phyloP scores from a whole-genome alignment of 2,797 vertebrate genomes.

The Lacerta viridis region DNA sequence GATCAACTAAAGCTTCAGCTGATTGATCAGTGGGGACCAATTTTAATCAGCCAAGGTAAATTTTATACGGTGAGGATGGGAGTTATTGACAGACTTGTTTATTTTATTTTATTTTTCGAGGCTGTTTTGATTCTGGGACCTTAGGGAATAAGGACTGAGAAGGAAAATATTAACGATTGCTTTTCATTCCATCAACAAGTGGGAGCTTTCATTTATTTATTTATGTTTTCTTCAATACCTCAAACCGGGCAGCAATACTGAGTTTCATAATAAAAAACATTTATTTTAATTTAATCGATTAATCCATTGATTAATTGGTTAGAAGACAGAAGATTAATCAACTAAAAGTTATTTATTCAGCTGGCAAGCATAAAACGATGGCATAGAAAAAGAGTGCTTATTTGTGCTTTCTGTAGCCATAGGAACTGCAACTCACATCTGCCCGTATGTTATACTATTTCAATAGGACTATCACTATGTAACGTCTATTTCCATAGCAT shows the following conservation, averaged over 20 bases:
- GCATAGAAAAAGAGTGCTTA: background rate
- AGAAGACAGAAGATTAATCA: background rate
- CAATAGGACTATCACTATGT: background rate
- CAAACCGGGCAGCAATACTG: background rate
- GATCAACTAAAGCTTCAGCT: background rate
- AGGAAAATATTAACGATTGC: background rate
- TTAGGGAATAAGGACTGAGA: background rate
- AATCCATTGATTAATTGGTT: conserved; percentile 44
- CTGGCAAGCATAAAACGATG: background rate
- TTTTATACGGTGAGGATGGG: background rate
- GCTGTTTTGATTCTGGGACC: background rate
- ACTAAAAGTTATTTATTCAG: conserved; percentile 45
- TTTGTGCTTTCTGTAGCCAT: background rate
- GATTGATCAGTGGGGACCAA: background rate
- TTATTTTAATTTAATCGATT: background rate
- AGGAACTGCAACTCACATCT: background rate
- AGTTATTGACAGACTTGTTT: background rate
- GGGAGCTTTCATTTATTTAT: background rate
- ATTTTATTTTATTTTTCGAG: background rate
- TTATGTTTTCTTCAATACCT: background rate
- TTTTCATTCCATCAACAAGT: background rate
- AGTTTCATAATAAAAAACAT: background rate
- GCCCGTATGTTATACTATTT: background rate
- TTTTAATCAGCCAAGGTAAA: background rate
- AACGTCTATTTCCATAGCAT: background rate